Base-by-base conservation (phyloP, 2,113 vertebrate genomes). In the Struthidea cinerea region DNA sequence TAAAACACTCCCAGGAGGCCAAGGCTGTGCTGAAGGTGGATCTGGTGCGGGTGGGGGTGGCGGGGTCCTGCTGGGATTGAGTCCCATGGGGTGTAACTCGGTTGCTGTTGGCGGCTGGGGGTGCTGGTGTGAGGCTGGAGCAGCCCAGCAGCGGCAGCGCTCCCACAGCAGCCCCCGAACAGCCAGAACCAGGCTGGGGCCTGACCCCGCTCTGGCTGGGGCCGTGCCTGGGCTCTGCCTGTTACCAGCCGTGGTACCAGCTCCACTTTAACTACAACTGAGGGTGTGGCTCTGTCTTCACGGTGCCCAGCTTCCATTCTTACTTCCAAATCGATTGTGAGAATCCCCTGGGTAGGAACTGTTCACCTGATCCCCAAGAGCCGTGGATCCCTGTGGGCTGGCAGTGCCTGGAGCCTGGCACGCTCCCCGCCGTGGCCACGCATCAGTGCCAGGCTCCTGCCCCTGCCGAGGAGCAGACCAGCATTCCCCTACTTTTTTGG, bases 361-460 rank as follows among this genome's bases (percentile, higher is more conserved):
- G 0, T 44, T 46, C 50, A 5, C 8, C 28, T 3, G 3, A 12
- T 21, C 10, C 55, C 56, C 0, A 0, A 28, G 20, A 10, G 11
- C 6, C 0, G 1, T 9, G 23, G 35, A 41, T 32, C 52, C 53
- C 50, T 2, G 8, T 2, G 16, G 74, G 46, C 61, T 71, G 76
- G 60, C 56, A 61, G 32, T 83, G 70, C 79, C 5, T 4, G 60
- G 41, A 23, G 50, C 28, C 55, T 52, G 74, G 71, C 76, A 47
- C 0, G 0, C 9, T 74, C 68, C 47, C 30, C 9, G 1, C 61
- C 30, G 2, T 0, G 3, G 42, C 79, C 55, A 16, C 0, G 0
- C 10, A 6, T 5, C 60, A 4, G 4, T 55, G 83, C 74, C 12
- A 9, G 41, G 26, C 33, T 84, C 41, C 65, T 61, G 46, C 32